Conservation (phyloP, 2,797 vertebrate species). For the Sylvilagus floridanus region DNA sequence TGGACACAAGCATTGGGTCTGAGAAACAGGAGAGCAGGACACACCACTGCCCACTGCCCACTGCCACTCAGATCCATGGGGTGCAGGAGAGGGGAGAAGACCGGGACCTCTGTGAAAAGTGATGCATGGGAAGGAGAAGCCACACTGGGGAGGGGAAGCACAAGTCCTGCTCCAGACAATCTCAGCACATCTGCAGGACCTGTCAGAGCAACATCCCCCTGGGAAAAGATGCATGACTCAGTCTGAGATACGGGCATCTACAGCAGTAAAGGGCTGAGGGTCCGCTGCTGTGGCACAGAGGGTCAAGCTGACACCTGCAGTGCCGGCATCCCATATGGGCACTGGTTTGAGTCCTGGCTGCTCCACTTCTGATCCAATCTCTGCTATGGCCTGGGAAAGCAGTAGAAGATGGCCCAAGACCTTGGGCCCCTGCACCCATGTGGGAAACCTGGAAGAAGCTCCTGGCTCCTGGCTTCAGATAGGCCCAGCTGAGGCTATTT, state of each 20-base stretch:
- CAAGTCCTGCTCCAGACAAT: background rate
- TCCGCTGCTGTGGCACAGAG: too few relatives aligned
- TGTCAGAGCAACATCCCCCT: background rate
- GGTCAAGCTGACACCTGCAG: too few relatives aligned
- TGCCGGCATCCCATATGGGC: too few relatives aligned
- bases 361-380: too few relatives aligned
- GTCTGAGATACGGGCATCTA: background rate
- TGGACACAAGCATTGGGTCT: background rate
- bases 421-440: too few relatives aligned
- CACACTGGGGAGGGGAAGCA: background rate
- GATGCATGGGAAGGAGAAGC: background rate
- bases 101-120: background rate
- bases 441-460: too few relatives aligned
- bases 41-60: background rate
- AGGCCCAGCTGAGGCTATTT: too few relatives aligned
- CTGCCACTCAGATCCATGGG: background rate
- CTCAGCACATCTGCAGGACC: background rate
- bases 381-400: too few relatives aligned
- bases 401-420: too few relatives aligned
- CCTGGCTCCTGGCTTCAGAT: too few relatives aligned
- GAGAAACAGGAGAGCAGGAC: background rate
- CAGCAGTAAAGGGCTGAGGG: background rate
- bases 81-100: background rate
- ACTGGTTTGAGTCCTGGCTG: too few relatives aligned
- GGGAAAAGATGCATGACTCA: background rate